Evolutionary conservation across 2,113 vertebrate species (phyloP).

Genomic region (Choloepus hoffmanni): DNA sequence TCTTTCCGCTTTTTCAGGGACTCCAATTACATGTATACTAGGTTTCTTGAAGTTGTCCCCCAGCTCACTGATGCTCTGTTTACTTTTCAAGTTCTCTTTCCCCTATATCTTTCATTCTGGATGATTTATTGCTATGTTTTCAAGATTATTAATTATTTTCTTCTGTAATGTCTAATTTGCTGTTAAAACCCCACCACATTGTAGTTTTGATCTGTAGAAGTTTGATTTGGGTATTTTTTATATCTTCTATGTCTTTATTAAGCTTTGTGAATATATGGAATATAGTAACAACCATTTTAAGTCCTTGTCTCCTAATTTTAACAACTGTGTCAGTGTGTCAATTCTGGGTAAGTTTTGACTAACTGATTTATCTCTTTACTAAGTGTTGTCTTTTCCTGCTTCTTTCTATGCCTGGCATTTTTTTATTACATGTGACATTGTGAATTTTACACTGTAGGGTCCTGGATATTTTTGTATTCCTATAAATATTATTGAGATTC

Average conservation of each 20-base stretch:
- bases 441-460: not conserved
- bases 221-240: conserved; percentile 30
- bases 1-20: not conserved
- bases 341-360: conserved; percentile 23
- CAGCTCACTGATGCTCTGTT: not conserved
- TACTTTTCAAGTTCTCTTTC: not conserved
- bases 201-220: not conserved
- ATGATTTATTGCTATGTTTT: not conserved
- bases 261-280: not conserved
- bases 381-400: not conserved
- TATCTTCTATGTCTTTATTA: not conserved
- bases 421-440: not conserved
- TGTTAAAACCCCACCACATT: not conserved
- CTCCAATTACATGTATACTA: not conserved
- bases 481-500: conserved; percentile 23
- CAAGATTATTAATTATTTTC: not conserved
- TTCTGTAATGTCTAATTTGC: not conserved
- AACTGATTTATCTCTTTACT: not conserved
- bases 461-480: not conserved
- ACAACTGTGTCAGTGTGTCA: not conserved
- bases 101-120: not conserved
- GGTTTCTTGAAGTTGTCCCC: not conserved
- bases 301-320: not conserved
- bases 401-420: not conserved
- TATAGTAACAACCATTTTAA: not conserved